A percentile compares a stretch with the other conserved stretches of the same genome.
phyloP scores from a whole-genome alignment of 23 tunicate species.

The Ciona savignyi region DNA sequence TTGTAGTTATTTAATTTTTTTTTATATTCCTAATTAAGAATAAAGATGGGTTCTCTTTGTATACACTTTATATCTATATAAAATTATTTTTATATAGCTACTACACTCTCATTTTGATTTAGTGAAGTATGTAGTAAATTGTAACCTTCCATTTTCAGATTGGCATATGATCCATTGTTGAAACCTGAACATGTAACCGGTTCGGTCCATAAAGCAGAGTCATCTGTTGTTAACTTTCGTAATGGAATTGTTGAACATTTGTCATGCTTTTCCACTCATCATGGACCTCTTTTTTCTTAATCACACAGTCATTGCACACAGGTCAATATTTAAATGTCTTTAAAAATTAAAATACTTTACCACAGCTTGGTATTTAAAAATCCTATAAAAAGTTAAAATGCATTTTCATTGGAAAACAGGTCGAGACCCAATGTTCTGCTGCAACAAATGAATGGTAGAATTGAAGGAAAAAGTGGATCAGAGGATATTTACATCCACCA shows the following conservation, averaged over 20 bases:
- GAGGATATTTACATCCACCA: not conserved
- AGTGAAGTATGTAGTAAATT: not conserved
- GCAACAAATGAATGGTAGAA: slow-evolving; percentile 44
- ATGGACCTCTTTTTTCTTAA: slow-evolving; percentile 33
- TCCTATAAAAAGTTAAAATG: not conserved
- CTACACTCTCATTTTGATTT: too few species aligned
- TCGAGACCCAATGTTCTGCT: slow-evolving; percentile 76
- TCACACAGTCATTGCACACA: slow-evolving; percentile 75
- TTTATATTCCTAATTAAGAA: not conserved
- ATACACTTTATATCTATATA: not conserved
- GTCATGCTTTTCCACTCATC: slow-evolving; percentile 24
- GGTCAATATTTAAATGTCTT: slow-evolving; percentile 26
- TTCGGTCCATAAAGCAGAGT: slow-evolving; percentile 3
- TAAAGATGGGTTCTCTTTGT: not conserved
- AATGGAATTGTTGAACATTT: slow-evolving; percentile 67
- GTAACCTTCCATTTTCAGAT: slow-evolving; percentile 16
- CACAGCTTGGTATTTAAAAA: not conserved
- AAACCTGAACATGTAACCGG: slow-evolving; percentile 26
- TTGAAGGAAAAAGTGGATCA: slow-evolving; percentile 10
- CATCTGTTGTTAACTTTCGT: slow-evolving; percentile 60
- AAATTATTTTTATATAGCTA: not conserved
- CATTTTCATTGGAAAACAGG: slow-evolving; percentile 8
- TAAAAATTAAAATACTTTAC: too few species aligned
- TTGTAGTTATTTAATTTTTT: too few species aligned
- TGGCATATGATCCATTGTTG: slow-evolving; percentile 35